A percentile compares a stretch with the other conserved stretches of the same genome.
Evolutionary conservation across 1,140 invertebrate species (phyloP).

Genomic region (Drosophila ohnishii): DNA sequence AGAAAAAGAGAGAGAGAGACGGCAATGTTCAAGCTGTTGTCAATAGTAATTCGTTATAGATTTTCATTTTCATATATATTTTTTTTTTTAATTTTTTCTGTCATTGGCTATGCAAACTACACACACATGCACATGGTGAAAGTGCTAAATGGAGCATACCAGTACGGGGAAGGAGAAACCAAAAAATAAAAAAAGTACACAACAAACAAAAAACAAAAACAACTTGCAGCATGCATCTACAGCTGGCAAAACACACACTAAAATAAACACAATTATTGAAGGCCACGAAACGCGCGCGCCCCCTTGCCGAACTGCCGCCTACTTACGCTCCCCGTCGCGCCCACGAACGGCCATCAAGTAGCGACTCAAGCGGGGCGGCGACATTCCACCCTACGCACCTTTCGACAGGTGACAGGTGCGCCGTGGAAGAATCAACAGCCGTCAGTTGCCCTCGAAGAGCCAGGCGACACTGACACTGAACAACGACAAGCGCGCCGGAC

Average conservation of each 20-base stretch:
- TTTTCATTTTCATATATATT: slow-evolving; percentile 1
- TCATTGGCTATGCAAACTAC: slow-evolving; percentile 24
- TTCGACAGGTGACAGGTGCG: slow-evolving; percentile 26
- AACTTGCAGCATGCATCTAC: slow-evolving; percentile 46
- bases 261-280: slow-evolving; percentile 23
- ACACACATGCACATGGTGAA: slow-evolving; percentile 27
- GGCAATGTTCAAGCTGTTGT: slow-evolving; percentile 37
- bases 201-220: slow-evolving; percentile 2
- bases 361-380: slow-evolving; percentile 58
- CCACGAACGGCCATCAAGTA: slow-evolving; percentile 68
- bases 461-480: slow-evolving; percentile 41
- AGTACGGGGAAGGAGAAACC: neutral
- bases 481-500: slow-evolving; percentile 6
- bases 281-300: slow-evolving; percentile 19
- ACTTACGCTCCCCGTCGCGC: slow-evolving; percentile 55
- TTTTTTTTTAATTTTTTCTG: slow-evolving; percentile 2
- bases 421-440: slow-evolving; percentile 29
- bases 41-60: slow-evolving; percentile 28
- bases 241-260: slow-evolving; percentile 14
- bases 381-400: slow-evolving; percentile 38
- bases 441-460: slow-evolving; percentile 32
- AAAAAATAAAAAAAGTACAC: neutral
- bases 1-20: slow-evolving; percentile 15
- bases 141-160: slow-evolving; percentile 8
- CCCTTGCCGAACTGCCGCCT: slow-evolving; percentile 20